phyloP scores from a whole-genome alignment of 1,140 invertebrate species.

The Octopus bimaculoides region DNA sequence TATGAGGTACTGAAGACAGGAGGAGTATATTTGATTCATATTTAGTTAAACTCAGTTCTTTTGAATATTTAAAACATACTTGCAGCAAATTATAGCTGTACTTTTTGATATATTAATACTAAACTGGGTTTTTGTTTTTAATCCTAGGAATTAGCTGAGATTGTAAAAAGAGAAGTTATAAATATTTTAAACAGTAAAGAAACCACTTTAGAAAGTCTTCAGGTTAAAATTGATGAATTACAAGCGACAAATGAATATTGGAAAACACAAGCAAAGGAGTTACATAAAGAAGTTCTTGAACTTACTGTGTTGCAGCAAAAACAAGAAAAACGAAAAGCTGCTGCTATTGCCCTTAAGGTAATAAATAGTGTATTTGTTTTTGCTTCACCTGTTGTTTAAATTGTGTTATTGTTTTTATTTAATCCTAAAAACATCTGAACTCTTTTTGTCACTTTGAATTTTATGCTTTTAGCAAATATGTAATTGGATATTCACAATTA shows the following conservation, averaged over 20 bases:
- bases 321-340: conserved; percentile 40
- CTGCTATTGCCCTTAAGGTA: conserved; percentile 36
- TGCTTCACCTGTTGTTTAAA: not conserved
- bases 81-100: too few species aligned
- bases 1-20: too few species aligned
- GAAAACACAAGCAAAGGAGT: conserved; percentile 38
- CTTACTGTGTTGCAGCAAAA: conserved; percentile 36
- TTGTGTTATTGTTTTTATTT: not conserved
- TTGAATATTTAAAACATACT: too few species aligned
- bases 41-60: too few species aligned
- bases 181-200: conserved; percentile 28
- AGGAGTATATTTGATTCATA: too few species aligned
- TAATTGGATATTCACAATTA: too few species aligned
- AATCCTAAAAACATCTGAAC: not conserved
- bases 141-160: conserved; percentile 27
- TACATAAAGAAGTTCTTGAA: conserved; percentile 39
- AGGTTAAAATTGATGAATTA: conserved; percentile 61
- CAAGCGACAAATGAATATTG: conserved; percentile 32
- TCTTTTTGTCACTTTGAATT: too few species aligned
- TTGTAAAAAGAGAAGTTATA: conserved; percentile 30
- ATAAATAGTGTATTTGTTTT: not conserved
- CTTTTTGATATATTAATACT: not conserved
- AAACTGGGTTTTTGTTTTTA: not conserved
- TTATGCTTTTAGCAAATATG: too few species aligned
- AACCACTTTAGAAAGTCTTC: conserved; percentile 22